Evolutionary conservation across 2,797 vertebrate species (phyloP), one percentile per base, ranked within the genome.

Genomic region (Siniperca scherzeri): DNA sequence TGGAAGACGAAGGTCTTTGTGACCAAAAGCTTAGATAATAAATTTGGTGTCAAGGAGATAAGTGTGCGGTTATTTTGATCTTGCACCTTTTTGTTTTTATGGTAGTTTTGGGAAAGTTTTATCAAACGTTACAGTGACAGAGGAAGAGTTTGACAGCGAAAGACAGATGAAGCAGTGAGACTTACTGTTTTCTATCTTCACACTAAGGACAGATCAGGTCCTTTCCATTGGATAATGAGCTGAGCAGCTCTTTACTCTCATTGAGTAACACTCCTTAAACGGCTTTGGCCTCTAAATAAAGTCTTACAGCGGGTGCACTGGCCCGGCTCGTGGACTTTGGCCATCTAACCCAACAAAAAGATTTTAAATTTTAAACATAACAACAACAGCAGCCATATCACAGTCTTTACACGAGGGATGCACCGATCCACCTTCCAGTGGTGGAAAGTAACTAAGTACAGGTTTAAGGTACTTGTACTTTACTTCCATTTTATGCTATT

Each of bases 281-380:
- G 22, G 84, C 84, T 88, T 86, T 89, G 70, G 78, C 57, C 25
- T 89, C 46, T 73, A 83, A 90, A 85, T 83, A 77, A 79, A 78
- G 79, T 72, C 77, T 85, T 75, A 85, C 44, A 57, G 73, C 65
- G 70, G 53, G 56, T 82, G 56, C 19, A 38, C 44, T 50, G 67
- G 80, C 70, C 30, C 0, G 9, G 44, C 82, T 60, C 1, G 9
- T 73, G 80, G 80, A 88, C 80, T 91, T 80, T 74, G 70, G 25
- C 38, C 84, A 80, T 68, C 19, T 25, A 55, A 79, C 33, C 59
- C 44, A 38, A 52, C 42, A 60, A 70, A 70, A 22, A 60, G 2
- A 62, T 36, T 71, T 81, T 44, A 33, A 1, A 72, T 21, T 62
- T 56, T 53, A 0, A 44, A 57, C 30, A 52, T 22, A 27, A 36